phyloP scores from a whole-genome alignment of 2,797 vertebrate genomes.

The Eremophila alpestris region DNA sequence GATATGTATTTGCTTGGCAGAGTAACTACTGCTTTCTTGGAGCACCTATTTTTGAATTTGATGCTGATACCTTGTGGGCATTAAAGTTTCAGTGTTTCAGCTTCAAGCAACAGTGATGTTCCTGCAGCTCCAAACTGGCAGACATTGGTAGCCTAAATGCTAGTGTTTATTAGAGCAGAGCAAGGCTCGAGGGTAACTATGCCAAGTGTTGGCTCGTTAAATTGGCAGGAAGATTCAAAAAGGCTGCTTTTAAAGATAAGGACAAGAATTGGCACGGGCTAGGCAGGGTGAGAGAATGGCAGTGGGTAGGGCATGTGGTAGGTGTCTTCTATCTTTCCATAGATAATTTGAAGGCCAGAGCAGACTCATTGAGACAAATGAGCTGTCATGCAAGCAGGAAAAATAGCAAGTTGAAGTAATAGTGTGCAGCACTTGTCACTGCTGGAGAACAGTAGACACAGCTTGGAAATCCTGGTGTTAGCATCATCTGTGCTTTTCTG shows the following conservation, averaged over 20 bases:
- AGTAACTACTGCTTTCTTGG: background rate
- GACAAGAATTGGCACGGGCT: background rate
- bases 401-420: background rate
- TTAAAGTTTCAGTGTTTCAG: slow-evolving; percentile 11
- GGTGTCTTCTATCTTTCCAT: background rate
- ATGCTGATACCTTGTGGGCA: background rate
- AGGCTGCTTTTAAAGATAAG: slow-evolving; percentile 30
- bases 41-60: background rate
- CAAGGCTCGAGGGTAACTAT: background rate
- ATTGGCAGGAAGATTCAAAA: background rate
- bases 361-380: background rate
- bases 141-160: background rate
- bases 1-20: slow-evolving; percentile 12
- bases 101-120: background rate
- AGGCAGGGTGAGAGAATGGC: background rate
- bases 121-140: slow-evolving; percentile 9
- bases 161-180: slow-evolving; percentile 47
- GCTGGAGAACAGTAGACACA: background rate
- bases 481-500: background rate
- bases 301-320: background rate
- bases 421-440: background rate
- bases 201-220: slow-evolving; percentile 41
- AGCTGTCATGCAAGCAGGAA: background rate
- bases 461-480: background rate
- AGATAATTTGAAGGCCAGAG: background rate